Evolutionary conservation across 2,888 invertebrate genomes (phyloP), one percentile per base, ranked within the genome.

Genomic region (Cremastinae sp.): DNA sequence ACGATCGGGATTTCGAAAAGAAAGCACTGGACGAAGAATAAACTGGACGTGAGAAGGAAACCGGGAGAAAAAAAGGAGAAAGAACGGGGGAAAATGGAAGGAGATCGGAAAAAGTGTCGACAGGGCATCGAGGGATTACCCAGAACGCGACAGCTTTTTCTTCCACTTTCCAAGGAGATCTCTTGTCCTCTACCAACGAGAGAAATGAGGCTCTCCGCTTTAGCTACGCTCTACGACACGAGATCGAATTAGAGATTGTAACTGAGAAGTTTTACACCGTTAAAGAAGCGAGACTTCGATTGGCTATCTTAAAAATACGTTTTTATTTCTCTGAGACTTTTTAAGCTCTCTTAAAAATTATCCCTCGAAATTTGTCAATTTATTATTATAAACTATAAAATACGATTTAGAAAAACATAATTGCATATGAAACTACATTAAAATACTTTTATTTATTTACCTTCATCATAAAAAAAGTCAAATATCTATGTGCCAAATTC

Each of bases 231-330:
- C 43, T 64, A 20, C 20, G 37, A 51, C 68, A 47, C 39, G 28
- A 45, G 69, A 76, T 76, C 68, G 68, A 71, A 71, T 75, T 58
- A 71, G 56, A 75, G 70, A 75, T 75, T 56, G 51, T 47, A 55
- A 47, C 12, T 2, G 55, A 28, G 39, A 22, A 20, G 22, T 18
- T 37, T 8, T 47, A 35, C 35, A 37, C 18, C 18, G 28, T n/a
- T 35, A 1, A 9, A 20, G 39, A 37, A 51, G 62, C 22, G 22
- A 49, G 14, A 22, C 51, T 51, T 20, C 41, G 39, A 14, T 14
- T 47, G 18, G 39, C 20, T 7, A 56, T 49, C 16, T 1, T 37
- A 20, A 37, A 41, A 51, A 51, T 47, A 12, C 18, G 47, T 12
- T n/a, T 56, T 45, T 43, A 18, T 20, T 49, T 37, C n/a, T n/a